Conservation (phyloP, 2,888 invertebrate genomes). For the Camponotus fellah region DNA sequence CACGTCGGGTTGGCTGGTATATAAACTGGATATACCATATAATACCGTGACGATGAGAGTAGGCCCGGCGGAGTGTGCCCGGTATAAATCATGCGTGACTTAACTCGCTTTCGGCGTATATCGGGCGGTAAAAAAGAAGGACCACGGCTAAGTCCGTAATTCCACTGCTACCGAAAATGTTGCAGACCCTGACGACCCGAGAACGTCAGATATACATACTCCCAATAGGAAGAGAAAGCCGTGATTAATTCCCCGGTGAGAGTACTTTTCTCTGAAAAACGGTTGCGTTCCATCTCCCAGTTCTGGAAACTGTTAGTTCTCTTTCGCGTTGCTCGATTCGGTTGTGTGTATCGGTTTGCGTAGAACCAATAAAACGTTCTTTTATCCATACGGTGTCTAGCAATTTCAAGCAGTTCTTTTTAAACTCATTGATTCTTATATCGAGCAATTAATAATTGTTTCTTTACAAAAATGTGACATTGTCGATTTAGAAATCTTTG, state of each 20-base stretch:
- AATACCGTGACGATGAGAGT: conserved; percentile 62
- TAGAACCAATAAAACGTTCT: conserved; percentile 49
- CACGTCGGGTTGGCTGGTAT: conserved; percentile 47
- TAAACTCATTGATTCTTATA: not conserved
- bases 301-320: conserved; percentile 58
- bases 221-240: conserved; percentile 58
- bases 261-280: conserved; percentile 68
- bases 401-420: conserved; percentile 12
- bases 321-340: conserved; percentile 58
- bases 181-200: conserved; percentile 56
- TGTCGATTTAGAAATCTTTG: not conserved
- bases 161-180: conserved; percentile 53
- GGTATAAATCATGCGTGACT: conserved; percentile 75
- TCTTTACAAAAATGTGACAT: conserved; percentile 1
- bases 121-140: conserved; percentile 46
- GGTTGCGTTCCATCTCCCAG: conserved; percentile 55
- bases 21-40: conserved; percentile 50
- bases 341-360: conserved; percentile 36
- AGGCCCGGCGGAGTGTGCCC: conserved; percentile 55
- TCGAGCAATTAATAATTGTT: not conserved
- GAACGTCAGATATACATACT: conserved; percentile 50
- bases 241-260: conserved; percentile 71
- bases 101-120: conserved; percentile 62
- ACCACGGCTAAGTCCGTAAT: conserved; percentile 41
- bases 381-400: conserved; percentile 40